phyloP scores from a whole-genome alignment of 2,888 invertebrate genomes.

The Lacanobia oleracea region DNA sequence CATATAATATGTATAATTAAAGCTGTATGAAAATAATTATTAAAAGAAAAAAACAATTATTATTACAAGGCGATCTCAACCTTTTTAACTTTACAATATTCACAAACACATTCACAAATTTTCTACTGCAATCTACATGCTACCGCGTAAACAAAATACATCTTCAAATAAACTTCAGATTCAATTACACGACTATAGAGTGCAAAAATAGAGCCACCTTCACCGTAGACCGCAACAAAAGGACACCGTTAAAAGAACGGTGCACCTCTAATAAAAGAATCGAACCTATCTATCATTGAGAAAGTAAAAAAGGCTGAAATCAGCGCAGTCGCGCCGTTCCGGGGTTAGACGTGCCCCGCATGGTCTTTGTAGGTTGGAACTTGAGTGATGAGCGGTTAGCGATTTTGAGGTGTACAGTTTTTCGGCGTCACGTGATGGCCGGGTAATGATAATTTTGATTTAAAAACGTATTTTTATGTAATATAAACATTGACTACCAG shows the following conservation, averaged over 20 bases:
- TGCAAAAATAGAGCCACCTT: constrained; percentile 60
- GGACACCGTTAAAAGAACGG: constrained; percentile 74
- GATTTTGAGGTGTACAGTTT: constrained; percentile 13
- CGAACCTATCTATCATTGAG: constrained; percentile 83
- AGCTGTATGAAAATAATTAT: too few species aligned
- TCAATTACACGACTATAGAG: constrained; percentile 67
- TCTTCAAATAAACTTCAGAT: constrained; percentile 65
- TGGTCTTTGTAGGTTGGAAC: constrained; percentile 69
- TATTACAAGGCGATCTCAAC: too few species aligned
- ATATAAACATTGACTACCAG: too few species aligned
- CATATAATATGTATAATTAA: too few species aligned
- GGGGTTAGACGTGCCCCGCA: constrained; percentile 83
- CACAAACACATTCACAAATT: neutral
- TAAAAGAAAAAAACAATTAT: too few species aligned
- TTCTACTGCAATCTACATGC: neutral
- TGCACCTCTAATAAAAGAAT: constrained; percentile 84
- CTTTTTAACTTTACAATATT: neutral
- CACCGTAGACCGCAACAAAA: constrained; percentile 73
- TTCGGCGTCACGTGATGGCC: too few species aligned
- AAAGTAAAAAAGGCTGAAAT: constrained; percentile 83
- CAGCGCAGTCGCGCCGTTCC: constrained; percentile 81
- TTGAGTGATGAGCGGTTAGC: constrained; percentile 54
- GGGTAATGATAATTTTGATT: too few species aligned
- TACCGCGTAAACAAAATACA: constrained; percentile 1
- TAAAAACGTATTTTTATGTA: too few species aligned